phyloP scores from a whole-genome alignment of 2,113 vertebrate species.

The Okapia johnstoni region DNA sequence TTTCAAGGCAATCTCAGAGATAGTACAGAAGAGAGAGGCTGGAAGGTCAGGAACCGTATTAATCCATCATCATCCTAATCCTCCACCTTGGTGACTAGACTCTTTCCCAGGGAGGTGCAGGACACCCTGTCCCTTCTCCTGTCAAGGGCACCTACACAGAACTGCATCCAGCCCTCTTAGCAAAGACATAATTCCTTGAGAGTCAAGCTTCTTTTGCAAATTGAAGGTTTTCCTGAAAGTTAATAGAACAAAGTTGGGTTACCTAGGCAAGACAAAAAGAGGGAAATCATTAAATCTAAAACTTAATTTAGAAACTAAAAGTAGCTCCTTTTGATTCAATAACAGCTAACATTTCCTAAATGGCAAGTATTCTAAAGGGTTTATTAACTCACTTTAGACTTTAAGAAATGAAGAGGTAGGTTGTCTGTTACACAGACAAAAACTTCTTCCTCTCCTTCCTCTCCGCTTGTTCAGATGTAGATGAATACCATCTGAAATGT shows the following conservation, averaged over 20 bases:
- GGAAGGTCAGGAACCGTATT: not conserved
- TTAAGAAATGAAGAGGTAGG: not conserved
- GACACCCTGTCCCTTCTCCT: not conserved
- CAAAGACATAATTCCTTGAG: not conserved
- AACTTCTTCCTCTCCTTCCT: not conserved
- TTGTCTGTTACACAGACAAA: not conserved
- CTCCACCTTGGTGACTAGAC: not conserved
- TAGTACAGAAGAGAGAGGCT: not conserved
- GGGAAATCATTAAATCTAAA: not conserved
- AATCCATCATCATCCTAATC: not conserved
- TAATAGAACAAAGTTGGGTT: slow-evolving; percentile 19
- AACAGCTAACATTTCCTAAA: slow-evolving; percentile 12
- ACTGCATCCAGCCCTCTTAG: not conserved
- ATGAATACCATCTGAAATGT: not conserved
- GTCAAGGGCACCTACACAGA: not conserved
- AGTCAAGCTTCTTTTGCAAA: slow-evolving; percentile 26
- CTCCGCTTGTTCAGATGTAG: not conserved
- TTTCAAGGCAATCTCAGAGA: not conserved
- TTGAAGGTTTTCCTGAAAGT: slow-evolving; percentile 28
- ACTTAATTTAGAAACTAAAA: slow-evolving; percentile 35
- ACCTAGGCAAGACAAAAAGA: not conserved
- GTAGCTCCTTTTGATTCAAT: slow-evolving; percentile 8
- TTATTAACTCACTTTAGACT: slow-evolving; percentile 30
- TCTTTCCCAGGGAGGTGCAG: not conserved
- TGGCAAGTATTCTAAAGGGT: not conserved